Evolutionary conservation across 2,797 vertebrate species (phyloP).

Genomic region (Gallinago solitaria): DNA sequence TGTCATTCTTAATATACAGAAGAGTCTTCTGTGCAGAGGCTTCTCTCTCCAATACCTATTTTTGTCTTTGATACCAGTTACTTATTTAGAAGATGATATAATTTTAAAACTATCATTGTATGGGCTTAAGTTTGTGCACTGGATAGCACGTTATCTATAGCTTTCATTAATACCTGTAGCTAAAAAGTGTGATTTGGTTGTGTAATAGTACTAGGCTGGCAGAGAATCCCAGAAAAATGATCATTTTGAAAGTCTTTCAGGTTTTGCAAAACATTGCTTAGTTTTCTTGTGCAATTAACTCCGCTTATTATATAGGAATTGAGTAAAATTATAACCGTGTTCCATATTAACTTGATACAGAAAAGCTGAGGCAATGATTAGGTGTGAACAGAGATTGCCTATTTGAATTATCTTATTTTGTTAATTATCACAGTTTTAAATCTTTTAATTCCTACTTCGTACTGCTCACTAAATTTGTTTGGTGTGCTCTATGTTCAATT

Average conservation of each 20-base stretch:
- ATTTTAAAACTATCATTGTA: neutral
- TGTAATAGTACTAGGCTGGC: neutral
- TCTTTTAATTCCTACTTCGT: neutral
- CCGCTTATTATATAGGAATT: neutral
- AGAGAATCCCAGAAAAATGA: neutral
- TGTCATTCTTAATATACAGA: neutral
- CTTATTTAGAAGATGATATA: neutral
- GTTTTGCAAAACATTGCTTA: neutral
- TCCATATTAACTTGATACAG: neutral
- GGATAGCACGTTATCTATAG: neutral
- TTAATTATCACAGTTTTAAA: neutral
- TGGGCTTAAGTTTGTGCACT: neutral
- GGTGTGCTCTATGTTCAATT: neutral
- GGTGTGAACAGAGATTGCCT: neutral
- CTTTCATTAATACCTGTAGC: neutral
- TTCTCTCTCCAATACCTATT: neutral
- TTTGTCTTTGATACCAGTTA: neutral
- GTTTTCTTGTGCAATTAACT: neutral
- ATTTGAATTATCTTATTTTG: neutral
- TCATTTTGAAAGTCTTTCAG: neutral
- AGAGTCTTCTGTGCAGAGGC: neutral
- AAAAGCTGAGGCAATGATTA: neutral
- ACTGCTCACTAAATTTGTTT: neutral
- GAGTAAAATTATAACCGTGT: neutral
- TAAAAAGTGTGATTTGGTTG: neutral